Evolutionary conservation across 2,113 vertebrate genomes (phyloP), one percentile per base, ranked within the genome.

Genomic region (Pelmatolapia mariae): DNA sequence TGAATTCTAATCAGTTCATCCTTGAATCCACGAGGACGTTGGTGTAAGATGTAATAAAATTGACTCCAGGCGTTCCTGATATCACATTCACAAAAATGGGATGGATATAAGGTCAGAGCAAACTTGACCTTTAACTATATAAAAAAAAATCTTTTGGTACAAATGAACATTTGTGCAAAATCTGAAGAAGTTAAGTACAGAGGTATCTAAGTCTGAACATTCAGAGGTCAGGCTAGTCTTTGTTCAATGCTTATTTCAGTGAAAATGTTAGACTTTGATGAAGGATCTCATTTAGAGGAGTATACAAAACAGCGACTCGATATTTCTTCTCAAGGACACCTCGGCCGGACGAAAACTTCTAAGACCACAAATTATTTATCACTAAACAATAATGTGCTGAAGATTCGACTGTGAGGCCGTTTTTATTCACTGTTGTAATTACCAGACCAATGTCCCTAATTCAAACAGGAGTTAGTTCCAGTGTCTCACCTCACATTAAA

Each of bases 311-410:
- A 81, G 11, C 7, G 19, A 53, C 45, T 84, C 29, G 33, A 63
- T 71, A 9, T 87, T 89, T 61, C 16, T 52, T 45, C 47, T 90
- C 85, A 87, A 89, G 85, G 85, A 89, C 89, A 47, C 29, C 68
- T 76, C 7, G 50, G 18, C 29, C 0, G 53, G 10, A 85, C 3
- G 18, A 18, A 61, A 83, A 57, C 26, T 31, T 38, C 33, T 40
- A 50, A 76, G 33, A 83, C 7, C 33, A 59, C 29, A 68, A 26
- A 10, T 11, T 31, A 31, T 56, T 8, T 53, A 33, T 80, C 19
- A 79, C 24, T 5, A 50, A 4, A 11, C 3, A 38, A 56, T 38
- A 63, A 47, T 19, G 19, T 5, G 11, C 38, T 15, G 50, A 50
- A 33, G 50, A 26, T 81, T 7, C 7, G 29, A 36, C 40, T 50